phyloP scores from a whole-genome alignment of 1,140 invertebrate species.

The Polypedilum pembai region DNA sequence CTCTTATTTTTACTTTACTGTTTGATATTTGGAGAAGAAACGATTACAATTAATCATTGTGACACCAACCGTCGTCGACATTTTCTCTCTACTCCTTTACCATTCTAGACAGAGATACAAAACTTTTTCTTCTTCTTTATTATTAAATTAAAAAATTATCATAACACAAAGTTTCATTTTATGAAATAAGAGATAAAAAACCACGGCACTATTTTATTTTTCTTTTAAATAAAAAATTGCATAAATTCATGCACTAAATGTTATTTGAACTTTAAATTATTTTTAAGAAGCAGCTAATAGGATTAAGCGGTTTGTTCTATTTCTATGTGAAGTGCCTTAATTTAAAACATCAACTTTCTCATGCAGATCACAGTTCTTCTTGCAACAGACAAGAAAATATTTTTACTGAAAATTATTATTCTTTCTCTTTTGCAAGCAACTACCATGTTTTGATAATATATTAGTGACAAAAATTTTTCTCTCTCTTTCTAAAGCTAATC shows the following conservation, averaged over 20 bases:
- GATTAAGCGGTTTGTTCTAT: neutral
- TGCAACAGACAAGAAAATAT: neutral
- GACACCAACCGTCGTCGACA: constrained; percentile 4
- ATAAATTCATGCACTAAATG: constrained; percentile 13
- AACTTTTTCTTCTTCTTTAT: neutral
- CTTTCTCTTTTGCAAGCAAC: neutral
- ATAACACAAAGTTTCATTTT: neutral
- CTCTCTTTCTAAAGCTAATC: neutral
- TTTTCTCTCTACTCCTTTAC: neutral
- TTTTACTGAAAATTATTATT: neutral
- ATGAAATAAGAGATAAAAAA: neutral
- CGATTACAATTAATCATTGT: constrained; percentile 18
- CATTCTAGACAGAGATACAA: neutral
- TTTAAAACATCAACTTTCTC: constrained; percentile 7
- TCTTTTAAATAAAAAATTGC: neutral
- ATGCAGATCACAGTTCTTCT: neutral
- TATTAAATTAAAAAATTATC: constrained; percentile 8
- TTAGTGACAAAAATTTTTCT: neutral
- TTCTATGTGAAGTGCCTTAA: neutral
- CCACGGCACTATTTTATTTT: too few species aligned
- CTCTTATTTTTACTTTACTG: neutral
- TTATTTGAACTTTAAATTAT: neutral
- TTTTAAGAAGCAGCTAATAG: neutral
- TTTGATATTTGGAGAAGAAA: neutral
- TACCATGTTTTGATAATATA: constrained; percentile 12